Conservation (phyloP, 2,888 invertebrate genomes). For the Xanthia icteritia region DNA sequence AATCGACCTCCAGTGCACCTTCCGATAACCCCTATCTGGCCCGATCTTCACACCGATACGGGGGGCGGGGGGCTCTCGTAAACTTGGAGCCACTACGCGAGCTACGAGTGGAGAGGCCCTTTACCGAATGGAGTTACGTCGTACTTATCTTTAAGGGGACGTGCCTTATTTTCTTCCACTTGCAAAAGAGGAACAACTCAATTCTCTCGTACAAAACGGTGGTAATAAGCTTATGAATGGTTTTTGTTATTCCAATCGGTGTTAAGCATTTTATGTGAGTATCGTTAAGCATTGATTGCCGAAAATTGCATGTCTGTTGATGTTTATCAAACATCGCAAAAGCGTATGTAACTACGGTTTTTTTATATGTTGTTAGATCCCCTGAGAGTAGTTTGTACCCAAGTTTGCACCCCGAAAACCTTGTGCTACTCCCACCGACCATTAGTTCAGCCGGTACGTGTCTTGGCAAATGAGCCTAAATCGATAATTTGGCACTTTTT, state of each 20-base stretch:
- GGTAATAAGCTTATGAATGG: conserved; percentile 79
- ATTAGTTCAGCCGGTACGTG: no score
- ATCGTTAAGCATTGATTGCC: conserved; percentile 36
- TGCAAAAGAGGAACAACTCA: conserved; percentile 83
- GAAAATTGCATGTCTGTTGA: conserved; percentile 15
- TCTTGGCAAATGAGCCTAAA: no score
- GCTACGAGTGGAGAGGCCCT: conserved; percentile 88
- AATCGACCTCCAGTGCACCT: conserved; percentile 80
- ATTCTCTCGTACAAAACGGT: conserved; percentile 81
- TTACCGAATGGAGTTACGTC: conserved; percentile 89
- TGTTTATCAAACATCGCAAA: no score
- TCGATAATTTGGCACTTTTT: no score
- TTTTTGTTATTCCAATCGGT: conserved; percentile 72
- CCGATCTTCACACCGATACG: conserved; percentile 79
- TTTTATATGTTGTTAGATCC: no score
- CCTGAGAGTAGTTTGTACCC: no score
- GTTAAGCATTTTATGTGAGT: conserved; percentile 65
- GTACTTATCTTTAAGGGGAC: conserved; percentile 89
- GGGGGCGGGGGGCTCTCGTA: conserved; percentile 78
- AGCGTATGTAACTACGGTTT: no score
- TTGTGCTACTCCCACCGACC: no score
- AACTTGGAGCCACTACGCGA: conserved; percentile 83
- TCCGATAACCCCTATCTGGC: conserved; percentile 81
- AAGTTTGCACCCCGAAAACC: no score
- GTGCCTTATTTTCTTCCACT: conserved; percentile 88